Conservation (phyloP, 2,113 vertebrate species). For the Edolisoma coerulescens region DNA sequence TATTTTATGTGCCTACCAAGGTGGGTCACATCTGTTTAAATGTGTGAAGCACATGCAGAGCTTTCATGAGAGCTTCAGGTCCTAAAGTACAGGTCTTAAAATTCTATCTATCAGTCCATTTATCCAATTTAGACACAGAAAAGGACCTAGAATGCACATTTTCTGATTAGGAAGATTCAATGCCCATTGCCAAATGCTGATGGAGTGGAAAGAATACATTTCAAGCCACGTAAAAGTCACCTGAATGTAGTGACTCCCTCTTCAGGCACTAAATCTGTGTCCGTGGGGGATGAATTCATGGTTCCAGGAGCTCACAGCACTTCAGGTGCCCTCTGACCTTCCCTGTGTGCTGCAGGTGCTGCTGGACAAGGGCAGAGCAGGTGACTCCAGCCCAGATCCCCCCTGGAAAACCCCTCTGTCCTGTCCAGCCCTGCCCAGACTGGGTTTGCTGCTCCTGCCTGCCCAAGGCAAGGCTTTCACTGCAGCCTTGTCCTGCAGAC, state of each 20-base stretch:
- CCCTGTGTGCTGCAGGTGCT: background rate
- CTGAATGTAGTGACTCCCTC: background rate
- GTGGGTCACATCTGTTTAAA: background rate
- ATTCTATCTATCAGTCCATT: conserved; percentile 33
- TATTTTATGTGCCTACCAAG: background rate
- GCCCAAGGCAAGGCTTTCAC: background rate
- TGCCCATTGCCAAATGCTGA: background rate
- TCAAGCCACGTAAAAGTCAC: background rate
- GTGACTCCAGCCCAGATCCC: background rate
- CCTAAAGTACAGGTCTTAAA: background rate
- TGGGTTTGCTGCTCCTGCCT: background rate
- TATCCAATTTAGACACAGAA: background rate
- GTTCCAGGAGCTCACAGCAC: background rate
- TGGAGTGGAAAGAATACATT: background rate
- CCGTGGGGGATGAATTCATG: background rate
- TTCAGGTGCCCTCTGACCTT: background rate
- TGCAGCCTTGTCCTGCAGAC: background rate
- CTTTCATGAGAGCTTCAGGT: background rate
- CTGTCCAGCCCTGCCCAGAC: too few relatives aligned
- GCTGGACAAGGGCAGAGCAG: background rate
- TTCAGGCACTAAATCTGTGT: background rate
- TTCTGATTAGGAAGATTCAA: background rate
- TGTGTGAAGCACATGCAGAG: background rate
- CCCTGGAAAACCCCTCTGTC: accelerated
- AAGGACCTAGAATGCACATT: background rate